A percentile compares a stretch with the other conserved stretches of the same genome.
These are phyloP conservation scores for Tubulanus polymorphus DNA, from an alignment of 2,888 invertebrate species.

Conservation along the genomic window DNA sequence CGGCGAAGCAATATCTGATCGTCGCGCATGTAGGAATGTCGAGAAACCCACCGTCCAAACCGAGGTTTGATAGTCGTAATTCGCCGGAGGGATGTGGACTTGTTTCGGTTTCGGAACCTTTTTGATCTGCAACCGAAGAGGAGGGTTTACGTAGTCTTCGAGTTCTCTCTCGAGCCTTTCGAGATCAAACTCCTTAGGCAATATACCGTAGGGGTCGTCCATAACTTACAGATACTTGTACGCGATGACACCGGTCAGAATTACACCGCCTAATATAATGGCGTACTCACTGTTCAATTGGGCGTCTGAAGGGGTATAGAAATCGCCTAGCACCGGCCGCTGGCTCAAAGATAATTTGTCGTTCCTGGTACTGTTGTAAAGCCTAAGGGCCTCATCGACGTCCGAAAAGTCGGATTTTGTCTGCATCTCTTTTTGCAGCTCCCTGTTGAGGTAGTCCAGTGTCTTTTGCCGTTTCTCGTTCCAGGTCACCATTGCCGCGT, in stretches of 20 bases:
- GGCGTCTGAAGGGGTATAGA: not conserved
- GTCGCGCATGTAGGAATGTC: too few species aligned
- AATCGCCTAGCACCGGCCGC: not conserved
- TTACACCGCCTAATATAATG: not conserved
- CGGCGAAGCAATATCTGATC: not conserved
- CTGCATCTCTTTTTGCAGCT: not conserved
- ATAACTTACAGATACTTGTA: not conserved
- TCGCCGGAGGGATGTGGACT: too few species aligned
- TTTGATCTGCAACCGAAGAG: too few species aligned
- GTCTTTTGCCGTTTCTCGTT: not conserved
- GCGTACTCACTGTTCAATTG: not conserved
- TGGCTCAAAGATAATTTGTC: not conserved
- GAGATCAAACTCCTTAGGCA: too few species aligned
- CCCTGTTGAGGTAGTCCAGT: not conserved
- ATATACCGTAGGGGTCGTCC: not conserved
- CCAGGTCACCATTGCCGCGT: not conserved
- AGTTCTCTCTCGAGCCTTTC: too few species aligned
- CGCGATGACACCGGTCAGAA: not conserved
- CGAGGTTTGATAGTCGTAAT: too few species aligned
- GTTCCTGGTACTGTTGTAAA: not conserved
- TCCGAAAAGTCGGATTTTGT: not conserved
- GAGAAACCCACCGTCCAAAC: too few species aligned
- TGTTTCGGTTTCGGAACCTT: too few species aligned
- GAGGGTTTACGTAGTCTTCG: too few species aligned
- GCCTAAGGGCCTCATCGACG: not conserved